A percentile compares a stretch with the other conserved stretches of the same genome.
These are phyloP conservation scores for Poeciliopsis retropinna DNA, from an alignment of 2,113 vertebrate species.

Conservation along the genomic window DNA sequence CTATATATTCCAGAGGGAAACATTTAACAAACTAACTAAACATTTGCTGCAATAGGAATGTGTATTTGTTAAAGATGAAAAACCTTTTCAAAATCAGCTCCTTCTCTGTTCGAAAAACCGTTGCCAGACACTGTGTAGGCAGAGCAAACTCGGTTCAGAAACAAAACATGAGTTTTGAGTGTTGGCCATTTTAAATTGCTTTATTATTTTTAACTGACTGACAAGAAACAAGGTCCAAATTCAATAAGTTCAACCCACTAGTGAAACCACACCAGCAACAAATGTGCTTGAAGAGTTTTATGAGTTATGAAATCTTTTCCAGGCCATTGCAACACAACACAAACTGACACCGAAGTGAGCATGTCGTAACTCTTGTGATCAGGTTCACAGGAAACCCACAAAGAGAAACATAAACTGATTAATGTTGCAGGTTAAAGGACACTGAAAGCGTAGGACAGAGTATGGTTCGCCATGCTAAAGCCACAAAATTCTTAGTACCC, in stretches of 20 bases:
- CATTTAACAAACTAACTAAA: no score
- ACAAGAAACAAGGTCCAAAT: background rate
- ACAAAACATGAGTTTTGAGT: background rate
- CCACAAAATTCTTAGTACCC: no score
- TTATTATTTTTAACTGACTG: background rate
- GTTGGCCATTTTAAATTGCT: background rate
- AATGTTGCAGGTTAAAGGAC: background rate
- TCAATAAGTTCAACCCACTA: background rate
- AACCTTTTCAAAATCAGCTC: no score
- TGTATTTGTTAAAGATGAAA: no score
- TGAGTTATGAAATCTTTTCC: background rate
- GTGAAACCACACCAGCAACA: background rate
- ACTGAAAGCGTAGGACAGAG: background rate
- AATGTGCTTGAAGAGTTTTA: background rate
- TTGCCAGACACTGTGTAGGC: background rate
- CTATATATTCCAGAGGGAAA: no score
- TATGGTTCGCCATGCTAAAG: background rate
- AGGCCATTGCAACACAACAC: background rate
- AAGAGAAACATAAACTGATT: background rate
- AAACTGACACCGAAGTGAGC: background rate
- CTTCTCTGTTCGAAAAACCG: background rate
- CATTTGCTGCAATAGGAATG: no score
- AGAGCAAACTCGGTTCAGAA: background rate
- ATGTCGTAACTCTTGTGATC: background rate
- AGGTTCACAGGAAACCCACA: conserved; percentile 30